Percentiles rank a stretch among this genome's conserved stretches.
phyloP scores from a whole-genome alignment of 2,797 vertebrate genomes.

The Thaleichthys pacificus region DNA sequence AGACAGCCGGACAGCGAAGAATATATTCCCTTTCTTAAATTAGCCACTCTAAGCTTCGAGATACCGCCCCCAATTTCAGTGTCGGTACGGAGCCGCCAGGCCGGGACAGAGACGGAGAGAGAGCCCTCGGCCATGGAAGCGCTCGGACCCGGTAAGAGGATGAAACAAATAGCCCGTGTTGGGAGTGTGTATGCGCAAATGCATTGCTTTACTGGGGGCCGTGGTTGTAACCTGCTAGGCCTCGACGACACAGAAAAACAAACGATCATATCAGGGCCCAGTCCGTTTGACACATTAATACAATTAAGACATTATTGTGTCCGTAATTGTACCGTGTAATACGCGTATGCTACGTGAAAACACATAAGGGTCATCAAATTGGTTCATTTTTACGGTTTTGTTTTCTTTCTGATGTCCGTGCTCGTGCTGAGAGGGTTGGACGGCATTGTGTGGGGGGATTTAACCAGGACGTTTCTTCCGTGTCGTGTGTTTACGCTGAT shows the following conservation, averaged over 20 bases:
- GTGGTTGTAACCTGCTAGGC: slow-evolving; percentile 75
- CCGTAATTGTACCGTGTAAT: not conserved
- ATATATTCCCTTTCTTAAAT: slow-evolving; percentile 76
- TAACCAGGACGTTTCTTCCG: slow-evolving; percentile 76
- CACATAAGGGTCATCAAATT: slow-evolving; percentile 8
- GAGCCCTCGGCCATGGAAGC: slow-evolving; percentile 96
- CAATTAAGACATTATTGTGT: slow-evolving; percentile 2
- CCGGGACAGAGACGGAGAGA: slow-evolving; percentile 89
- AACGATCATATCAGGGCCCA: slow-evolving; percentile 52
- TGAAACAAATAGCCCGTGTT: slow-evolving; percentile 44
- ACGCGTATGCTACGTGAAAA: not conserved
- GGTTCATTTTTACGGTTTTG: slow-evolving; percentile 20
- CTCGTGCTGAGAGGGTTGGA: slow-evolving; percentile 36
- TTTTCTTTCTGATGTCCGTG: slow-evolving; percentile 4
- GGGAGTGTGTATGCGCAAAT: slow-evolving; percentile 51
- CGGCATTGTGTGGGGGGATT: slow-evolving; percentile 73
- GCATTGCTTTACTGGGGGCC: slow-evolving; percentile 72
- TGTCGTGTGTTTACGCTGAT: slow-evolving; percentile 66
- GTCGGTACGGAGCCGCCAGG: slow-evolving; percentile 88
- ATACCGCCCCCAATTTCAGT: slow-evolving; percentile 89
- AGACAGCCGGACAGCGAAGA: slow-evolving; percentile 55
- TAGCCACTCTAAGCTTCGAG: slow-evolving; percentile 82
- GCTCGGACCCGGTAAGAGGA: slow-evolving; percentile 93
- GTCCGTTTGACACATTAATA: slow-evolving; percentile 34
- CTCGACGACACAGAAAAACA: slow-evolving; percentile 65